Base-by-base conservation (phyloP, 2,888 invertebrate species). In the Lissonota sp. region DNA sequence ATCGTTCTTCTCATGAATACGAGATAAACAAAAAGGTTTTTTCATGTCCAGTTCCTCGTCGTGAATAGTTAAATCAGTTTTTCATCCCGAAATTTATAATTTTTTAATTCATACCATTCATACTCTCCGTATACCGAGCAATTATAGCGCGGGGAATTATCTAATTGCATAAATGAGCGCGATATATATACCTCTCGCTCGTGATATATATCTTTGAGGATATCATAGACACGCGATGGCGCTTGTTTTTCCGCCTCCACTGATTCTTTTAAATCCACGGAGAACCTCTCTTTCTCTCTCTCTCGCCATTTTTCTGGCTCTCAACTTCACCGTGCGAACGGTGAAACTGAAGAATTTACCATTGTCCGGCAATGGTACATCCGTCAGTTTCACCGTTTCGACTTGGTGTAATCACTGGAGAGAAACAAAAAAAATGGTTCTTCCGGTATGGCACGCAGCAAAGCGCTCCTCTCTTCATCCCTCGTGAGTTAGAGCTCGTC, bases 211-310 rank as follows among this genome's bases (percentile, higher is more conserved):
- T 58, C 26, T 26, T 26, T 26, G 51, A 57, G 55, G 58, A 44
- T 67, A 74, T 75, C 78, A 42, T 58, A 72, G 67, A 77, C 83
- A 84, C 83, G 84, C 84, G 83, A 83, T 81, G 81, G 74, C 77
- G 79, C 79, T 84, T 80, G 70, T 84, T 82, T 84, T 81, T 78
- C 75, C 74, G 70, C 77, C 77, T 74, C 64, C 73, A 78, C 76
- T 78, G 57, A 75, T 66, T 72, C 83, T 69, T 53, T 72, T 72
- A 55, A 74, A 76, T 72, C 72, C 67, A 26, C 72, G 73, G 73
- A 57, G 72, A 5, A 55, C 64, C 46, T 12, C 12, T 57, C 63
- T 72, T 66, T 66, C 37, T 55, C 53, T 53, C 51, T 51, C 51
- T 51, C 16, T 6, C 64, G 62, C 44, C 12, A 7, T 63, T 57